Base-by-base conservation (phyloP, 2,888 invertebrate species). In the Chloroclystis v-ata region DNA sequence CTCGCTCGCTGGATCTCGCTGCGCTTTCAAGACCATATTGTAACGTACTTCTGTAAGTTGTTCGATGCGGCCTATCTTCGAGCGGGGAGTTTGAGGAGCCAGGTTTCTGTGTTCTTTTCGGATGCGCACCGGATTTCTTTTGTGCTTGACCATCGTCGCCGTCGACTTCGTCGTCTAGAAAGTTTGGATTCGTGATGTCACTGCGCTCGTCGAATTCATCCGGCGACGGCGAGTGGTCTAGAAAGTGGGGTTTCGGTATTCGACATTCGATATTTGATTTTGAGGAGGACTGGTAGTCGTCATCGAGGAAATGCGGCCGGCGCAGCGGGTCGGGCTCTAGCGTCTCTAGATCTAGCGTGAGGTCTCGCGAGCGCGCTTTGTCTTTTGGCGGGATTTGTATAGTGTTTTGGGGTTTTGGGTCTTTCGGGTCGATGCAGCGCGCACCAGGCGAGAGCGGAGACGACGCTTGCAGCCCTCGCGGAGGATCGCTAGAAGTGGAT, bases 241-340 rank as follows among this genome's bases (percentile, higher is more conserved):
- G 71, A 56, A 89, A 89, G 61, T 89, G 89, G n/a, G 89, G 89
- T 64, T 89, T 88, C 11, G 84, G 88, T 47, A 89, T 89, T 56
- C 85, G 77, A 54, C 88, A 88, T 68, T 88, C 89, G 52, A 85
- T 78, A 62, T 80, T 85, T 7, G 81, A 80, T 66, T 88, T 89
- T 44, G 90, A 88, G 45, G 90, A 89, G 39, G 87, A 83, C 41
- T 89, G 89, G 47, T 89, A 90, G 70, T 91, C 91, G 60, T 91
- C 91, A 62, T 91, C 91, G 38, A 91, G 80, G 62, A 91, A 91
- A 72, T 91, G 91, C 14, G 90, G 89, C 59, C 90, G 89, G 59
- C 87, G 88, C 37, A 72, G 66, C n/a, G 75, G 68, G 46, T 80
- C 77, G 41, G 77, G 64, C 37, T 82, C 81, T 54, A 83, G 65